A percentile compares a stretch with the other conserved stretches of the same genome.
Conservation (phyloP, 2,113 vertebrate species). For the Myiopsitta monachus region DNA sequence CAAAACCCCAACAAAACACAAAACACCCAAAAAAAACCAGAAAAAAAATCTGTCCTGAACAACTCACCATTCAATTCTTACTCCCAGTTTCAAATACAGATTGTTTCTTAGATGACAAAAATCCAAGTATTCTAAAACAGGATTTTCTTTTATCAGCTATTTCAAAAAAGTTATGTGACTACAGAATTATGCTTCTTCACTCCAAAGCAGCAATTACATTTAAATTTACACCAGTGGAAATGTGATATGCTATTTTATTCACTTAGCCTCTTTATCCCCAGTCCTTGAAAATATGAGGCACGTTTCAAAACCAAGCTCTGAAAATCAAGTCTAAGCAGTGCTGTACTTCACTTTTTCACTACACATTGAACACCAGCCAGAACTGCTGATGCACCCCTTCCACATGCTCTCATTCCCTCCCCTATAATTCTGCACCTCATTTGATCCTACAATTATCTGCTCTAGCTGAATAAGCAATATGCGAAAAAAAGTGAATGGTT, state of each 20-base stretch:
- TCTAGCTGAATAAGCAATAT: not conserved
- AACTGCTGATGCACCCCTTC: not conserved
- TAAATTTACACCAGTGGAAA: not conserved
- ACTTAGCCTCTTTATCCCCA: not conserved
- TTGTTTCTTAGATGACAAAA: not conserved
- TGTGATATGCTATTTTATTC: not conserved
- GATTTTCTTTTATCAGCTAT: not conserved
- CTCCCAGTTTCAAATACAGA: not conserved
- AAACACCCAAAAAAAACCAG: not conserved
- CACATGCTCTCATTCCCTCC: not conserved
- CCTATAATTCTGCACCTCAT: not conserved
- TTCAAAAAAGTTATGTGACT: not conserved
- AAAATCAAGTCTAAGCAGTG: not conserved
- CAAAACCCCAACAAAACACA: fast-evolving
- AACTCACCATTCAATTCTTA: not conserved
- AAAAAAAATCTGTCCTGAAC: not conserved
- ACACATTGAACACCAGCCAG: not conserved
- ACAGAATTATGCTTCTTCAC: not conserved
- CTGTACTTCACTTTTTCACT: not conserved
- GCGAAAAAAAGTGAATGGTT: not conserved
- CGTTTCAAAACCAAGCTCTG: not conserved
- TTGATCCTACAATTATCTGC: not conserved
- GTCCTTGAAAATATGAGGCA: not conserved
- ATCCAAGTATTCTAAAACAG: not conserved
- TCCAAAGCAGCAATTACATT: not conserved